These are phyloP conservation scores for Microchirus variegatus DNA, from an alignment of 2,797 vertebrate species.

Conservation along the genomic window DNA sequence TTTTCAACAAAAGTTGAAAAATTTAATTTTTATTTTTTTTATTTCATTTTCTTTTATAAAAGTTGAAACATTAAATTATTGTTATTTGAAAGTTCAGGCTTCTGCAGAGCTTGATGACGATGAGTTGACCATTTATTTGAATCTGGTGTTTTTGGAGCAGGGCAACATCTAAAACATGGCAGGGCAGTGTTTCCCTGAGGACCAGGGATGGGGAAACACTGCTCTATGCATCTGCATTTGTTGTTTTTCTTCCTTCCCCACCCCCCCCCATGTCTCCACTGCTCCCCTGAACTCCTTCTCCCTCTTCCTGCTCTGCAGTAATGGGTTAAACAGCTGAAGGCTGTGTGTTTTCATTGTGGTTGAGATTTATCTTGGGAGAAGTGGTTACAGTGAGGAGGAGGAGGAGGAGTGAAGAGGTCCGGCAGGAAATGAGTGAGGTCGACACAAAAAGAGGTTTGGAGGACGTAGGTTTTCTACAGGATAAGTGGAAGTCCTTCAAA, in stretches of 20 bases:
- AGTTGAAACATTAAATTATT: no score
- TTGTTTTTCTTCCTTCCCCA: not conserved
- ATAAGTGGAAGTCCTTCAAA: no score
- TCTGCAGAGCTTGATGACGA: no score
- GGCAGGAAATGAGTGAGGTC: constrained; percentile 26
- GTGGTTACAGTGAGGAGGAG: constrained; percentile 47
- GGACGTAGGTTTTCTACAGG: not conserved
- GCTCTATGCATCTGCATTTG: not conserved
- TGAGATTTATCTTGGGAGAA: constrained; percentile 49
- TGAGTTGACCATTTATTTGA: no score
- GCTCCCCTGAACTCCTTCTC: constrained; percentile 51
- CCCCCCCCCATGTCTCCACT: constrained; percentile 33
- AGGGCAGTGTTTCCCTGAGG: no score
- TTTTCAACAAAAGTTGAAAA: no score
- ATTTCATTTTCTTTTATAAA: no score
- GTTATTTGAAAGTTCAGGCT: no score
- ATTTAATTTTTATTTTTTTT: no score
- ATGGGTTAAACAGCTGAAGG: constrained; percentile 64
- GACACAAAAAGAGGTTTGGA: constrained; percentile 1
- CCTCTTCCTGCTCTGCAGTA: constrained; percentile 10
- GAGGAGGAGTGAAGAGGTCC: constrained; percentile 28
- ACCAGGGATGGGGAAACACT: no score
- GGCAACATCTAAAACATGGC: no score
- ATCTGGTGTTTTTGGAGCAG: no score
- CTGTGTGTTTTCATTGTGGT: constrained; percentile 55